Percentiles rank a stretch among this genome's conserved stretches.
phyloP scores from a whole-genome alignment of 2,797 vertebrate genomes.

The Sebastes itinus region DNA sequence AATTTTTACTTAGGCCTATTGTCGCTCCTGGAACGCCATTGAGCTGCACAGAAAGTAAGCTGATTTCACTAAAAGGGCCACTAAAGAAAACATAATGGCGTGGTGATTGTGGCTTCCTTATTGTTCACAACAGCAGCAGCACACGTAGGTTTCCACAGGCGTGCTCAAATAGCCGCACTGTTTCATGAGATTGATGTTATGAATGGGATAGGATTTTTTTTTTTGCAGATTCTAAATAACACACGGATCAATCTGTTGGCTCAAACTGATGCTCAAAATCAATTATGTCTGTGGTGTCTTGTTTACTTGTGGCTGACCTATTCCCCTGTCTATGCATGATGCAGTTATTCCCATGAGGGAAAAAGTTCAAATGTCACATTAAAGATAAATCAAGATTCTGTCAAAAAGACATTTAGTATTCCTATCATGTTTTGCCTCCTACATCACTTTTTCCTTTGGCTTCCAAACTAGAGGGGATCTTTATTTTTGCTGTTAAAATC shows the following conservation, averaged over 20 bases:
- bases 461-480: not conserved
- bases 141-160: not conserved
- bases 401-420: constrained; percentile 45
- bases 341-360: constrained; percentile 37
- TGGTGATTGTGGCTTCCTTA: constrained; percentile 59
- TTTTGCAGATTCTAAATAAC: constrained; percentile 26
- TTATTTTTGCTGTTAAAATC: not conserved
- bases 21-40: constrained; percentile 44
- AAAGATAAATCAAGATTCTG: constrained; percentile 44
- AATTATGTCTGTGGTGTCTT: constrained; percentile 30
- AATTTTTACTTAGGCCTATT: constrained; percentile 57
- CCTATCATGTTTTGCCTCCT: constrained; percentile 7
- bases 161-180: not conserved
- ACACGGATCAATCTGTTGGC: constrained; percentile 23
- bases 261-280: constrained; percentile 31
- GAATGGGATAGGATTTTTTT: not conserved
- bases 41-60: constrained; percentile 58
- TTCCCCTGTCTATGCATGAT: constrained; percentile 46
- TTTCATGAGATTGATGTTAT: constrained; percentile 3
- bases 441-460: constrained; percentile 10
- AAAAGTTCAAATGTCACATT: constrained; percentile 59
- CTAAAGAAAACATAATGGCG: constrained; percentile 47
- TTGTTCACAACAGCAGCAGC: constrained; percentile 18
- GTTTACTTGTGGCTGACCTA: constrained; percentile 59
- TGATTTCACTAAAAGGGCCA: constrained; percentile 63